phyloP scores from a whole-genome alignment of 2,888 invertebrate genomes.

The Nineta flava region DNA sequence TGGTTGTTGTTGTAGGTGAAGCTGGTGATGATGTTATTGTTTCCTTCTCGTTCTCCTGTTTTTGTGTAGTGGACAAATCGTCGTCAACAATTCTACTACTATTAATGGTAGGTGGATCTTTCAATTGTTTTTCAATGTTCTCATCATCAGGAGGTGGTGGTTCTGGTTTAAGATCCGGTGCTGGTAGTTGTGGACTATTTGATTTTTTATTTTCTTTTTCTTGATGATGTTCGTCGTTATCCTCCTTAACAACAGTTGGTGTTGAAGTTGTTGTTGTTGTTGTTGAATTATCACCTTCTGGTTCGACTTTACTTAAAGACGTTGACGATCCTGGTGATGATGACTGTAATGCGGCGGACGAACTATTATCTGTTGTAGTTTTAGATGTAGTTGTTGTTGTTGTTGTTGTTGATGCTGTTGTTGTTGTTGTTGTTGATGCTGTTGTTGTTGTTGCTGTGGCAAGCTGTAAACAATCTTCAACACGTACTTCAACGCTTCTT shows the following conservation, averaged over 20 bases:
- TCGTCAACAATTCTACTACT: too few relatives aligned
- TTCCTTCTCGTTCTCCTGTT: too few relatives aligned
- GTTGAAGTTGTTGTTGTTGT: conserved; percentile 1
- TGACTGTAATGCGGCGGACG: background rate
- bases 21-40: too few relatives aligned
- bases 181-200: background rate
- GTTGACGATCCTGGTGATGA: too few relatives aligned
- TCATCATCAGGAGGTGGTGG: conserved; percentile 7
- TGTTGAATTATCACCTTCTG: too few relatives aligned
- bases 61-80: too few relatives aligned
- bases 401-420: background rate
- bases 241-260: conserved; percentile 6
- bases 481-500: conserved; percentile 25
- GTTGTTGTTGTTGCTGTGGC: conserved; percentile 8
- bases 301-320: too few relatives aligned
- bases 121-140: background rate
- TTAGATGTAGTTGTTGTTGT: too few relatives aligned
- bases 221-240: conserved; percentile 10
- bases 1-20: too few relatives aligned
- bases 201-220: conserved; percentile 5
- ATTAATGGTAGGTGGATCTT: too few relatives aligned
- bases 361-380: background rate
- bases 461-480: conserved; percentile 26
- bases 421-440: background rate
- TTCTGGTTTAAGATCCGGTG: conserved; percentile 15